These are phyloP conservation scores for Eulithis prunata DNA, from an alignment of 2,888 invertebrate species.

Conservation along the genomic window DNA sequence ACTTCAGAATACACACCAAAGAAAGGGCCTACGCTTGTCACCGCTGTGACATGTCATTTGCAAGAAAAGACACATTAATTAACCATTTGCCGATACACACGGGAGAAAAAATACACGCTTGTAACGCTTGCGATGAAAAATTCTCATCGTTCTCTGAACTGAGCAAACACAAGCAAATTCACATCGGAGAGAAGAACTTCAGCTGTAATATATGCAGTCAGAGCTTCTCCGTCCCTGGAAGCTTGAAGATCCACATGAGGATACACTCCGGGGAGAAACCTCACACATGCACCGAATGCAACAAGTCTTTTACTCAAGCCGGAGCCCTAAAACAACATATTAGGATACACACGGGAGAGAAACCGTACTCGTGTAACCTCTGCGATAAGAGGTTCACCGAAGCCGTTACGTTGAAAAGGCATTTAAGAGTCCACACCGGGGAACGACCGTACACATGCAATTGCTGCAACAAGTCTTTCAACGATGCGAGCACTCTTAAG, in stretches of 20 bases:
- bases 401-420: constrained; percentile 7
- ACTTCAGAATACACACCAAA: constrained; percentile 7
- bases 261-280: constrained; percentile 20
- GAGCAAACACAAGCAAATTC: too few species aligned
- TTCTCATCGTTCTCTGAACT: not conserved
- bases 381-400: constrained; percentile 12
- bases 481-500: constrained; percentile 12
- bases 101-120: not conserved
- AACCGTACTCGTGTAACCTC: not conserved
- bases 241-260: constrained; percentile 16
- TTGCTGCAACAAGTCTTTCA: constrained; percentile 1
- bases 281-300: constrained; percentile 8
- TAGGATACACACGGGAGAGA: constrained; percentile 13
- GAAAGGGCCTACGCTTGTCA: constrained; percentile 12
- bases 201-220: not conserved
- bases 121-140: not conserved
- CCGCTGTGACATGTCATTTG: constrained; percentile 14
- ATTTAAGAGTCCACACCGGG: constrained; percentile 5
- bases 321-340: constrained; percentile 26
- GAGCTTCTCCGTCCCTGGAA: constrained; percentile 9
- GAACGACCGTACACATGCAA: constrained; percentile 5
- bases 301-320: constrained; percentile 7
- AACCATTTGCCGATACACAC: constrained; percentile 12
- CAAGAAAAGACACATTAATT: constrained; percentile 7
- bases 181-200: too few species aligned